Percentiles rank a stretch among this genome's conserved stretches.
phyloP scores from a whole-genome alignment of 2,888 invertebrate species.

The Synergus gifuensis region DNA sequence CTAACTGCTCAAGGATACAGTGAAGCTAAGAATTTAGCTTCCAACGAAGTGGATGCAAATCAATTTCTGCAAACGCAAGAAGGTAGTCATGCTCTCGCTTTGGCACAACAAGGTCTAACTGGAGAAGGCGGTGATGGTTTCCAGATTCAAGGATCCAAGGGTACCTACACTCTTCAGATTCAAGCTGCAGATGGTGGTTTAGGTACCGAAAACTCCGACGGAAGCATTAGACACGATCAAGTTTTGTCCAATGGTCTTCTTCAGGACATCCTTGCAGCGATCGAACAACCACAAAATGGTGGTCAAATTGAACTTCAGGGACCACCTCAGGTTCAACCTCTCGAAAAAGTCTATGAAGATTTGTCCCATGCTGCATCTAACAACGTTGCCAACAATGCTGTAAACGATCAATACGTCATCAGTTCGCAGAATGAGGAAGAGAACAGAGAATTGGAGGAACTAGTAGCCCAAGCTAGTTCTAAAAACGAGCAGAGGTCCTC shows the following conservation, averaged over 20 bases:
- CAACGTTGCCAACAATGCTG: slow-evolving; percentile 48
- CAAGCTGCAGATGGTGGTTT: slow-evolving; percentile 83
- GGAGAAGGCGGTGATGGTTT: slow-evolving; percentile 68
- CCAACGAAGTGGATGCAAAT: slow-evolving; percentile 67
- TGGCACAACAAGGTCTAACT: slow-evolving; percentile 67
- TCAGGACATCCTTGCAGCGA: slow-evolving; percentile 89
- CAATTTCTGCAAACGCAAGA: slow-evolving; percentile 68
- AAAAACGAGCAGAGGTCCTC: slow-evolving; percentile 34
- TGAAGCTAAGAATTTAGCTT: slow-evolving; percentile 61
- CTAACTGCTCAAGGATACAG: slow-evolving; percentile 65
- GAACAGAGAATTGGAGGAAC: slow-evolving; percentile 16
- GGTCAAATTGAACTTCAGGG: slow-evolving; percentile 67
- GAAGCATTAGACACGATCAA: slow-evolving; percentile 85
- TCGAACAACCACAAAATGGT: slow-evolving; percentile 85
- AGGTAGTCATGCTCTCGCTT: slow-evolving; percentile 68
- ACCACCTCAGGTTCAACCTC: slow-evolving; percentile 60
- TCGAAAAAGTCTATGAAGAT: slow-evolving; percentile 63
- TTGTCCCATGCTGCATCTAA: slow-evolving; percentile 55
- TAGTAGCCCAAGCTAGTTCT: slow-evolving; percentile 23
- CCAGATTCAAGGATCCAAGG: slow-evolving; percentile 79
- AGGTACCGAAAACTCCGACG: slow-evolving; percentile 78
- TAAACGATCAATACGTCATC: slow-evolving; percentile 45
- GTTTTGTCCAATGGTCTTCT: slow-evolving; percentile 88
- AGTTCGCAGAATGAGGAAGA: slow-evolving; percentile 19
- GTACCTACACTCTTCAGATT: slow-evolving; percentile 87